phyloP scores from a whole-genome alignment of 2,113 vertebrate genomes.

The Arizona elegans region DNA sequence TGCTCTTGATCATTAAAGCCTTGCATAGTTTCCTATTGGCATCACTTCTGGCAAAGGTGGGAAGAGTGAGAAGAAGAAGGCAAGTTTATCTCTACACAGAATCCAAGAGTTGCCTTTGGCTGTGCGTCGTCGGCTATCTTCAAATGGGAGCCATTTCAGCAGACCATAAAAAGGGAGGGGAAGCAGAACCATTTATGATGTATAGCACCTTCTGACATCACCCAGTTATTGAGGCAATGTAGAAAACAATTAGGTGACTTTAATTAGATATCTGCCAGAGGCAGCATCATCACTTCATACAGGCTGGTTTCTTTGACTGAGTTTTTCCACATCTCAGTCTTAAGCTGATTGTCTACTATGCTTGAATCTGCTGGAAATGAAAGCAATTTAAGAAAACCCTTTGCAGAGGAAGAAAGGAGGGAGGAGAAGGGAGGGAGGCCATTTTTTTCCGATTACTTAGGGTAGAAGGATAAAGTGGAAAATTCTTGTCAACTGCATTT shows the following conservation, averaged over 20 bases:
- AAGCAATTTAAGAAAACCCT: background rate
- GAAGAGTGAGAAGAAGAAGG: background rate
- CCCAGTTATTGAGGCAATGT: background rate
- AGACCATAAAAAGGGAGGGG: background rate
- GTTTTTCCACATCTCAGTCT: background rate
- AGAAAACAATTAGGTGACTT: background rate
- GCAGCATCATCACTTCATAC: background rate
- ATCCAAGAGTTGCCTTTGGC: background rate
- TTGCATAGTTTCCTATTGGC: background rate
- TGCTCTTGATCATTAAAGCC: background rate
- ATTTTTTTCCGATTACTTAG: background rate
- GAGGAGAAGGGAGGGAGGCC: too few species aligned
- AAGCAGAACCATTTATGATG: background rate
- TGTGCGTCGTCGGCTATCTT: background rate
- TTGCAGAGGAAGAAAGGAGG: background rate
- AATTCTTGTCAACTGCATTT: background rate
- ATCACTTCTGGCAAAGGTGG: background rate
- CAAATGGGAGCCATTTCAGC: background rate
- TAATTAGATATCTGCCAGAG: background rate
- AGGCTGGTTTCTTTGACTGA: background rate
- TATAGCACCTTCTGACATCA: background rate
- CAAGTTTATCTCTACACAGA: background rate
- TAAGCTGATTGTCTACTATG: background rate
- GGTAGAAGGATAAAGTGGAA: background rate
- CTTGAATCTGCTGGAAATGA: background rate